A percentile compares a stretch with the other conserved stretches of the same genome.
phyloP scores from a whole-genome alignment of 2,888 invertebrate genomes.

The Rugalucina vietnamica region DNA sequence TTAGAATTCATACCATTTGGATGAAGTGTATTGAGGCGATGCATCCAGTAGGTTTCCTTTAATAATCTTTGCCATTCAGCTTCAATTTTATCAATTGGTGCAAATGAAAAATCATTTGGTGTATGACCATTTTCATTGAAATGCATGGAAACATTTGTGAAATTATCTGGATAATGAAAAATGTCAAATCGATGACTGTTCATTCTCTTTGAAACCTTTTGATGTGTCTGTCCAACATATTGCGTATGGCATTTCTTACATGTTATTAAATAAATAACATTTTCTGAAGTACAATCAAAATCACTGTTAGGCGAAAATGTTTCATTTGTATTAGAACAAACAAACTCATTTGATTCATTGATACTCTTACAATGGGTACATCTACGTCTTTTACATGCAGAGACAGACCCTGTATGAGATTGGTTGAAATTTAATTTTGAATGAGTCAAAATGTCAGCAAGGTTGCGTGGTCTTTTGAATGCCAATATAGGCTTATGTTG shows the following conservation, averaged over 20 bases:
- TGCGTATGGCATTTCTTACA: not conserved
- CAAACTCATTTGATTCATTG: not conserved
- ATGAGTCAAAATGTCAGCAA: not conserved
- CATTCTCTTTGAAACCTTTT: no score
- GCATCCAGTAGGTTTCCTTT: not conserved
- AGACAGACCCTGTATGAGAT: not conserved
- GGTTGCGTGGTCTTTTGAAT: not conserved
- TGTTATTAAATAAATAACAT: not conserved
- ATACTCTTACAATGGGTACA: not conserved
- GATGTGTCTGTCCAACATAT: not conserved
- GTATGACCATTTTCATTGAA: not conserved
- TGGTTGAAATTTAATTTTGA: not conserved
- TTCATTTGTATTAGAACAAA: not conserved
- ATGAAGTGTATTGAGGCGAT: not conserved
- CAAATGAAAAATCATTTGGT: not conserved
- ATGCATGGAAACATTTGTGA: not conserved
- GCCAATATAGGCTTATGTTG: not conserved
- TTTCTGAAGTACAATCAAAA: not conserved
- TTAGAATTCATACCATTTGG: not conserved
- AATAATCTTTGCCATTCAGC: not conserved
- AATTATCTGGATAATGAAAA: no score
- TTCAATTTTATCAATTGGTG: not conserved
- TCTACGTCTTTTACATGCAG: no score
- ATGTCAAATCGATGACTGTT: not conserved
- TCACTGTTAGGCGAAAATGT: not conserved